These are phyloP conservation scores for Steinernema khuongi DNA, from an alignment of 1,140 invertebrate genomes.

Conservation along the genomic window DNA sequence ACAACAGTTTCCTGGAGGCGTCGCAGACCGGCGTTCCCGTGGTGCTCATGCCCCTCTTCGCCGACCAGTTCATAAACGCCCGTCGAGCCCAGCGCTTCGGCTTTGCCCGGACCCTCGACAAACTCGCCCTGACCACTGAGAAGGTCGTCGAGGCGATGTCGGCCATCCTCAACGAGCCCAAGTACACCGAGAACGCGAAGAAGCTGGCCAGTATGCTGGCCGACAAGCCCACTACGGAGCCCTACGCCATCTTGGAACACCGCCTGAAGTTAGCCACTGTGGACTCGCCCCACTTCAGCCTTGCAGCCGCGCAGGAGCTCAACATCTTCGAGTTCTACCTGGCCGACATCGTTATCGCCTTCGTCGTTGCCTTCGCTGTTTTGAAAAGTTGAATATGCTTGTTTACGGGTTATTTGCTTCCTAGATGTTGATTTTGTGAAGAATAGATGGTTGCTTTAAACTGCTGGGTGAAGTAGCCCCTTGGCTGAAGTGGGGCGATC, in stretches of 20 bases:
- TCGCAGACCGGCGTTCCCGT: constrained; percentile 54
- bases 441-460: too few relatives aligned
- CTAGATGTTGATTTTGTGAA: not conserved
- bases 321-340: constrained; percentile 48
- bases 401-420: not conserved
- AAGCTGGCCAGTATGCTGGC: constrained; percentile 47
- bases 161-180: constrained; percentile 43
- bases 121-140: constrained; percentile 40
- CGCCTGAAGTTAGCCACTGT: constrained; percentile 44
- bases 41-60: constrained; percentile 56
- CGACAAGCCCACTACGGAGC: constrained; percentile 42
- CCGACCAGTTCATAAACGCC: constrained; percentile 57
- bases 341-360: not conserved
- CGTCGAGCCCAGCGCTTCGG: constrained; percentile 54
- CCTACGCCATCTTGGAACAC: constrained; percentile 38
- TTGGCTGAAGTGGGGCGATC: too few relatives aligned
- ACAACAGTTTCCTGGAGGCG: constrained; percentile 57
- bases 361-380: not conserved
- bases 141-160: constrained; percentile 39
- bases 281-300: constrained; percentile 34
- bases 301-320: constrained; percentile 48
- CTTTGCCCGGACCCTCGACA: constrained; percentile 39
- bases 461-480: too few relatives aligned
- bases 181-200: constrained; percentile 48
- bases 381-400: not conserved